Evolutionary conservation across 2,888 invertebrate species (phyloP).

Genomic region (Drosophila austrosaltans): DNA sequence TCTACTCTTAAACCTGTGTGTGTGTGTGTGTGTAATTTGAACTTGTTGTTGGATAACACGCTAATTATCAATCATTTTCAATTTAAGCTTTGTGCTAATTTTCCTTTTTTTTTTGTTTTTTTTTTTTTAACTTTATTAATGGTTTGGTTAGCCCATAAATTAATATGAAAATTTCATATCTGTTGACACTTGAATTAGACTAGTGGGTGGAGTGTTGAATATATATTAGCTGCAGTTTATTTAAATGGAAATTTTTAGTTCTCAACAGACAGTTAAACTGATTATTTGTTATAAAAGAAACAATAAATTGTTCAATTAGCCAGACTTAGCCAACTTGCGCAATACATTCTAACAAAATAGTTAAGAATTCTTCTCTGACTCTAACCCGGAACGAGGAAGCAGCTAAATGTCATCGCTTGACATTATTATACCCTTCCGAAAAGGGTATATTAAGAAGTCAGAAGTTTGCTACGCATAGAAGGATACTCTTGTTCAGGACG

Average conservation of each 20-base stretch:
- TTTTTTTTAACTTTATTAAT: conserved; percentile 4
- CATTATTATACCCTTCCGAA: no score
- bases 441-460: no score
- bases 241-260: conserved; percentile 6
- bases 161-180: conserved; percentile 6
- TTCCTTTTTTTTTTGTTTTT: background rate
- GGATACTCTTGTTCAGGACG: no score
- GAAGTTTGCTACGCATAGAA: no score
- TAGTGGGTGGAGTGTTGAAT: background rate
- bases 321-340: no score
- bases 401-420: no score
- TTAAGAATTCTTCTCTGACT: no score
- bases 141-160: conserved; percentile 12
- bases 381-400: no score
- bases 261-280: conserved; percentile 1
- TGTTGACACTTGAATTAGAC: background rate
- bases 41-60: background rate
- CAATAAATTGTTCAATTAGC: background rate
- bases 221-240: conserved; percentile 3
- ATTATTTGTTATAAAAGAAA: conserved; percentile 12
- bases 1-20: background rate
- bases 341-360: no score
- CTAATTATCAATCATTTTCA: conserved; percentile 13
- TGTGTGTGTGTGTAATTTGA: background rate
- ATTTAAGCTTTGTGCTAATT: conserved; percentile 10